These are phyloP conservation scores for Tetanocera ferruginea DNA, from an alignment of 2,888 invertebrate genomes.

Conservation along the genomic window DNA sequence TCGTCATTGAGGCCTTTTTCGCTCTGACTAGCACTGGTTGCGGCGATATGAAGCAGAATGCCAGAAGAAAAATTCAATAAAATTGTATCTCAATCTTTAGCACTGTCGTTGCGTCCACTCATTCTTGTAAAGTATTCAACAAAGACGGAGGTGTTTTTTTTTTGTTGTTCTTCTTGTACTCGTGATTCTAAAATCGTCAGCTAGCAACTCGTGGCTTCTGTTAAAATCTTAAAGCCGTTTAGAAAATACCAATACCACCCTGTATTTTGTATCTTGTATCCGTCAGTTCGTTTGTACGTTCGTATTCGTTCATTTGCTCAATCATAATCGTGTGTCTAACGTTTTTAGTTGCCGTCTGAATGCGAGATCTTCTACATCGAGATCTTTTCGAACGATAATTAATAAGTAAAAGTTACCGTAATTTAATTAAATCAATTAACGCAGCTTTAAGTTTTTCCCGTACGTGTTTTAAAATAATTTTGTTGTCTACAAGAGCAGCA, in stretches of 20 bases:
- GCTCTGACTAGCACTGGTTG: not conserved
- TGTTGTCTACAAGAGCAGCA: not conserved
- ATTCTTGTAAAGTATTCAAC: slow-evolving; percentile 34
- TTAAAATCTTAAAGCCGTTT: not conserved
- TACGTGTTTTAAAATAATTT: not conserved
- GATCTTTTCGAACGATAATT: slow-evolving; percentile 16
- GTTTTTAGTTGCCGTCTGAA: slow-evolving; percentile 24
- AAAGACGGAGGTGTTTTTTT: slow-evolving; percentile 29
- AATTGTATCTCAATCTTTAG: slow-evolving; percentile 2
- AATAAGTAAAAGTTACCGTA: not conserved
- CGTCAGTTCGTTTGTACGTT: not conserved
- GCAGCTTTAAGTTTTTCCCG: not conserved
- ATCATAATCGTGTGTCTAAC: slow-evolving; percentile 13
- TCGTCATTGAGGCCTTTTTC: not conserved
- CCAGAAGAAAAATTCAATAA: not conserved
- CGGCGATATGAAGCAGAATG: not conserved
- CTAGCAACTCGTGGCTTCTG: slow-evolving; percentile 1
- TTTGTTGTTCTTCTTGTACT: not conserved
- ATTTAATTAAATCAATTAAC: too few species aligned
- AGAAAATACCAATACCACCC: not conserved
- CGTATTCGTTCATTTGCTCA: not conserved
- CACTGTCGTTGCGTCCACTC: slow-evolving; percentile 1
- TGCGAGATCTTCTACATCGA: slow-evolving; percentile 31
- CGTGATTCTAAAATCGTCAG: not conserved
- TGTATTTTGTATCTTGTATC: slow-evolving; percentile 26